phyloP scores from a whole-genome alignment of 1,140 invertebrate species.

The Leptoteleia sp. region DNA sequence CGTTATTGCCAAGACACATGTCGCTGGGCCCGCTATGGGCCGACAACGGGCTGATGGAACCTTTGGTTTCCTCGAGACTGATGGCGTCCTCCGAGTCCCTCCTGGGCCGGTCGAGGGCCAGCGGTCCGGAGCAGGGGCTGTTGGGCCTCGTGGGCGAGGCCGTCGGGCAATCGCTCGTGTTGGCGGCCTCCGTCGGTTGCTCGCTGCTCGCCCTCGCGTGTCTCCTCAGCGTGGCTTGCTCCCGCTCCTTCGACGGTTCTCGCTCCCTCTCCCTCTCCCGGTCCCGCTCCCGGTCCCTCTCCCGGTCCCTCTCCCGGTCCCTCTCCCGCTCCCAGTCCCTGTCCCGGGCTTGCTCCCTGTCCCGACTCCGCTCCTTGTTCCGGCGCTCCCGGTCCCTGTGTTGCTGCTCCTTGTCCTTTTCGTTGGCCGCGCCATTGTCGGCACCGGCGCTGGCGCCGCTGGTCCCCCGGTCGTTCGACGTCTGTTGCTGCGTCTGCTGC shows the following conservation, averaged over 20 bases:
- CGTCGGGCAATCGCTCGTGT: constrained; percentile 74
- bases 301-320: constrained; percentile 10
- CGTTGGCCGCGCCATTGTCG: constrained; percentile 33
- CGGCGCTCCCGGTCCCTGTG: constrained; percentile 29
- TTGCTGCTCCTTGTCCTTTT: constrained; percentile 65
- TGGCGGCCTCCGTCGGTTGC: constrained; percentile 74
- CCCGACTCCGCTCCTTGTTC: constrained; percentile 32
- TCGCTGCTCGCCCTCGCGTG: constrained; percentile 66
- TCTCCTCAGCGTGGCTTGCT: constrained; percentile 39
- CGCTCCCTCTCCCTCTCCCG: constrained; percentile 53
- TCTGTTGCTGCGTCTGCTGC: constrained; percentile 57
- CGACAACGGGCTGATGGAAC: constrained; percentile 80
- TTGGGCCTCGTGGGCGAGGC: constrained; percentile 69
- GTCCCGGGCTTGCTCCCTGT: constrained; percentile 15
- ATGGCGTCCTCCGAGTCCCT: constrained; percentile 77
- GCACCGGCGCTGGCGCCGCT: neutral
- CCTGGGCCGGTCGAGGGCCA: constrained; percentile 78
- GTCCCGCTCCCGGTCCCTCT: constrained; percentile 43
- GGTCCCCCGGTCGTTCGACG: constrained; percentile 28
- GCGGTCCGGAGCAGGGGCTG: constrained; percentile 78
- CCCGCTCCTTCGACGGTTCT: constrained; percentile 65
- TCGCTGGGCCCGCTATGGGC: constrained; percentile 82
- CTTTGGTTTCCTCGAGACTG: constrained; percentile 78
- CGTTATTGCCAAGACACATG: constrained; percentile 82
- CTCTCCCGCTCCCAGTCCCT: constrained; percentile 32